A percentile compares a stretch with the other conserved stretches of the same genome.
phyloP scores from a whole-genome alignment of 2,797 vertebrate genomes.

The Argya squamiceps region DNA sequence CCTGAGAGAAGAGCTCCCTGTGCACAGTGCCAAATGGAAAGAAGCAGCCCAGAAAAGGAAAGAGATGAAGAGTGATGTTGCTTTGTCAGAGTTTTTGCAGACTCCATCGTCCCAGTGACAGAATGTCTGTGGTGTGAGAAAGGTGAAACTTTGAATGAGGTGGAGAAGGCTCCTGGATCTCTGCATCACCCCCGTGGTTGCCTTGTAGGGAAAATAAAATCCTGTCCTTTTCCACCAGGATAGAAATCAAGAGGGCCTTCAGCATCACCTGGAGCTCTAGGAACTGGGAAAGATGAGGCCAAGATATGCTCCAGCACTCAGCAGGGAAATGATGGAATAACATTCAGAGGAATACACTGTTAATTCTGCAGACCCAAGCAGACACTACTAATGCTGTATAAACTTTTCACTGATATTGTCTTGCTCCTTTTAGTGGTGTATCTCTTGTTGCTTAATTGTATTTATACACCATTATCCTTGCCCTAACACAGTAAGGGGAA shows the following conservation, averaged over 20 bases:
- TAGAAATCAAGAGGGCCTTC: not conserved
- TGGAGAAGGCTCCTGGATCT: not conserved
- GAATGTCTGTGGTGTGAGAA: not conserved
- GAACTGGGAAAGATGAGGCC: not conserved
- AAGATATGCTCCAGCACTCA: not conserved
- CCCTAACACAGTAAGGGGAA: not conserved
- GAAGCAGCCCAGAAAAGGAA: not conserved
- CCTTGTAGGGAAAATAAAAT: not conserved
- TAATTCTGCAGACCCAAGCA: not conserved
- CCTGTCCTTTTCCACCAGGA: not conserved
- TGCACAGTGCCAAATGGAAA: not conserved
- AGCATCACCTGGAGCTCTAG: not conserved
- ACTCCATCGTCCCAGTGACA: not conserved
- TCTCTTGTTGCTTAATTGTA: constrained; percentile 15
- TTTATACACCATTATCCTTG: constrained; percentile 38
- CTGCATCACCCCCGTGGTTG: not conserved
- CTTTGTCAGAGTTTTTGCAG: not conserved
- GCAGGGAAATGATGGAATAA: not conserved
- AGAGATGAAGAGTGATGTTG: not conserved
- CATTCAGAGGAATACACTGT: not conserved
- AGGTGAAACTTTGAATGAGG: not conserved
- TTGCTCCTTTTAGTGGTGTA: not conserved
- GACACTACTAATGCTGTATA: not conserved
- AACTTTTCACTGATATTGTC: not conserved
- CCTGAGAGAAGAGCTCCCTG: not conserved